Conservation (phyloP, 2,797 vertebrate genomes). For the Sphenopsis melanotis region DNA sequence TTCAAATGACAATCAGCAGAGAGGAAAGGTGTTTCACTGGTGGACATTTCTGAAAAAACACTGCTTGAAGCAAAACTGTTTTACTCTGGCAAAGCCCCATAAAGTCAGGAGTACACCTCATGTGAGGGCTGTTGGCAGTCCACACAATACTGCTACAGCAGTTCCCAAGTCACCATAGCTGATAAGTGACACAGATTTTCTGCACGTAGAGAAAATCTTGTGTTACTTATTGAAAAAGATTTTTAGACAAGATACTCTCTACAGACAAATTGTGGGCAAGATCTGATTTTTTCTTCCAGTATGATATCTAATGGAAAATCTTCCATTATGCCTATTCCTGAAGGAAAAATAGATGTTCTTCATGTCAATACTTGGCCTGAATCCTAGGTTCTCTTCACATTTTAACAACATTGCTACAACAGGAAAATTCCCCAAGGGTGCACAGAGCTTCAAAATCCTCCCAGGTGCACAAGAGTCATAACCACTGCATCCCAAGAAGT, state of each 20-base stretch:
- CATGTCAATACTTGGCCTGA: neutral
- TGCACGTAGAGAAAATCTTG: accelerated
- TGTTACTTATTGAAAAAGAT: neutral
- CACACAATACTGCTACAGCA: neutral
- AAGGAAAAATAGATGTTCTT: neutral
- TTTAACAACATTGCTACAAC: neutral
- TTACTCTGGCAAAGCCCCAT: neutral
- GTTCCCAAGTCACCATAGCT: neutral
- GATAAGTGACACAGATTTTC: neutral
- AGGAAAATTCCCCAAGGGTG: neutral
- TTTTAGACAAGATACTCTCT: neutral
- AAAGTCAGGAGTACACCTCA: neutral
- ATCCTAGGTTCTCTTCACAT: neutral
- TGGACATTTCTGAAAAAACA: neutral
- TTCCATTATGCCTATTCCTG: neutral
- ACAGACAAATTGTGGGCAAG: neutral
- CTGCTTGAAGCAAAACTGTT: neutral
- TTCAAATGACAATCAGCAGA: neutral
- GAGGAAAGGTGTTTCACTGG: neutral
- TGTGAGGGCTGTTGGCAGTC: neutral
- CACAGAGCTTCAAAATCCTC: neutral
- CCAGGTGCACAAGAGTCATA: accelerated
- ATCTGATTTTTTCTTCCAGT: neutral
- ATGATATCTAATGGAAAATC: neutral
- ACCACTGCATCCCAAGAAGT: neutral